Conservation (phyloP, 2,113 vertebrate species). For the Gavia stellata region DNA sequence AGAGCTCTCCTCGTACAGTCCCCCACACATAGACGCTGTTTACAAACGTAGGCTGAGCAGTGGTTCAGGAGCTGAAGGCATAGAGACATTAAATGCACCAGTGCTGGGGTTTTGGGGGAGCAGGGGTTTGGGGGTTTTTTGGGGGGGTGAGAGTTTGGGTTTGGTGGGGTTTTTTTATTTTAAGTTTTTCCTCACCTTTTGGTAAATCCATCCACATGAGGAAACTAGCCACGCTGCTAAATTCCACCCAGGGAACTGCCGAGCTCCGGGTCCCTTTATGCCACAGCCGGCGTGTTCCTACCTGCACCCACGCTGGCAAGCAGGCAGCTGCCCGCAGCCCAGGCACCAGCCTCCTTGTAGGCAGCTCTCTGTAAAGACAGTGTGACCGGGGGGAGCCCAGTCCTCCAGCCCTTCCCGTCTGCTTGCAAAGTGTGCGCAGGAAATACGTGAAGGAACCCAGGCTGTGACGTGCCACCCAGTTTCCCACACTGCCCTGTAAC, state of each 20-base stretch:
- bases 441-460: background rate
- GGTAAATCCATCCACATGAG: background rate
- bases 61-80: background rate
- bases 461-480: background rate
- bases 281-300: rapidly evolving
- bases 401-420: background rate
- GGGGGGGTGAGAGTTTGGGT: background rate
- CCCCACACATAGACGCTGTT: rapidly evolving
- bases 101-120: too few relatives aligned
- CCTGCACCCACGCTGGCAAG: rapidly evolving
- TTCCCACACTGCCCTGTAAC: rapidly evolving
- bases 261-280: background rate
- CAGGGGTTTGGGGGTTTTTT: background rate
- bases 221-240: background rate
- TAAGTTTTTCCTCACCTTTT: background rate
- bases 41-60: background rate
- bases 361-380: background rate
- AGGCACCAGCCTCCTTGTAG: background rate
- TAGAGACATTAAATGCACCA: background rate
- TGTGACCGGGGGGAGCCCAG: background rate
- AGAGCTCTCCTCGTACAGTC: background rate
- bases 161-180: background rate
- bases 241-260: rapidly evolving
- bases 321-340: too few relatives aligned
- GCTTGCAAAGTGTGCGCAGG: background rate